Percentiles rank a stretch among this genome's conserved stretches.
Conservation (phyloP, 1,140 invertebrate species). For the Parapsyche elsis region DNA sequence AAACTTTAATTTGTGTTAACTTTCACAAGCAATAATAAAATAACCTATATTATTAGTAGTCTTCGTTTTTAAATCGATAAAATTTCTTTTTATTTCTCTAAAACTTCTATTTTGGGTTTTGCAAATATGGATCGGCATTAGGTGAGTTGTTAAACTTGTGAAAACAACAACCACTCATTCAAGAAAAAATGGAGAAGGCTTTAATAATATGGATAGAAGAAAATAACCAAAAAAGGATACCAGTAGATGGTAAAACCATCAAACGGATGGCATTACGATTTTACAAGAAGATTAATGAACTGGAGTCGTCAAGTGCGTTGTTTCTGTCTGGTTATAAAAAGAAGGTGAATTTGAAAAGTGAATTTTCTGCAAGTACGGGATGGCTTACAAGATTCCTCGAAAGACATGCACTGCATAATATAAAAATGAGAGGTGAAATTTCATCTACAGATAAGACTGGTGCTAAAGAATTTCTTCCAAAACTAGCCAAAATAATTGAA, state of each 20-base stretch:
- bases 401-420: constrained; percentile 1
- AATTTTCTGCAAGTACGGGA: constrained; percentile 2
- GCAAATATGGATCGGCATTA: too few relatives aligned
- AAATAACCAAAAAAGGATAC: neutral
- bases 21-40: too few relatives aligned
- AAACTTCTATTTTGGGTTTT: too few relatives aligned
- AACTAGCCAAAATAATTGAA: constrained; percentile 56
- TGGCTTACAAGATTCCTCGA: constrained; percentile 10
- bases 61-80: too few relatives aligned
- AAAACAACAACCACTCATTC: too few relatives aligned
- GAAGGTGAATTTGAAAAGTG: neutral
- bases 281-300: neutral
- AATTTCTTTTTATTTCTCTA: too few relatives aligned
- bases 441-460: constrained; percentile 56
- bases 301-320: neutral
- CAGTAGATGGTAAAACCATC: neutral
- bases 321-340: neutral
- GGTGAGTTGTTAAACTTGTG: too few relatives aligned
- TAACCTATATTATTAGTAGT: too few relatives aligned
- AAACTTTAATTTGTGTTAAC: too few relatives aligned
- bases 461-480: constrained; percentile 55
- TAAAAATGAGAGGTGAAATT: neutral
- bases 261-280: neutral
- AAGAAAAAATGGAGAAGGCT: too few relatives aligned
- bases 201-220: constrained; percentile 19